These are phyloP conservation scores for Pteruthius melanotis DNA, from an alignment of 2,113 vertebrate genomes.

Conservation along the genomic window DNA sequence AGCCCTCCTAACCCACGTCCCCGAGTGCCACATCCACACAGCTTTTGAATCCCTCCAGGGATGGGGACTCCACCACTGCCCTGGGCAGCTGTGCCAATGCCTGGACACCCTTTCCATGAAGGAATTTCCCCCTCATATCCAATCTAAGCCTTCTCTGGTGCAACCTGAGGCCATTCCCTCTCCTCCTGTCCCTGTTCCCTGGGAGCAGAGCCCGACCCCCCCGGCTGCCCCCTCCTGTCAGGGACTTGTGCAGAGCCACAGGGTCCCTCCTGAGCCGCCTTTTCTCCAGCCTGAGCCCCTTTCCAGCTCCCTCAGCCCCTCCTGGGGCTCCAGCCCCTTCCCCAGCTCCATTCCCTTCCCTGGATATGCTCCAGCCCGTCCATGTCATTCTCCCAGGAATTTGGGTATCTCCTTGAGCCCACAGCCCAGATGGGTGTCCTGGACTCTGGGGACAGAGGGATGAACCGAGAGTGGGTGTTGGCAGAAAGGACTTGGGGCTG, in stretches of 20 bases:
- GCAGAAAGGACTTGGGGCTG: background rate
- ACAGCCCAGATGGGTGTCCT: background rate
- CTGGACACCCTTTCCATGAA: background rate
- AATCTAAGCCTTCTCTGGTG: background rate
- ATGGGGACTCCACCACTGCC: background rate
- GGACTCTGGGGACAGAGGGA: background rate
- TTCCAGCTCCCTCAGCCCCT: background rate
- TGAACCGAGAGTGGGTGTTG: background rate
- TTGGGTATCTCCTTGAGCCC: background rate
- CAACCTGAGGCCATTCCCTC: accelerated
- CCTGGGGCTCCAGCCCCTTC: background rate
- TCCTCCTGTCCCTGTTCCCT: background rate
- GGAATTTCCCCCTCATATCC: background rate
- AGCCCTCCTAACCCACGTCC: background rate
- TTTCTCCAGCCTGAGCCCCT: background rate
- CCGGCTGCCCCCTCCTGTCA: background rate
- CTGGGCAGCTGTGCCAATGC: background rate
- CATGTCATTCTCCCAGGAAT: background rate
- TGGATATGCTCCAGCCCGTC: accelerated
- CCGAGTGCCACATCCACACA: background rate
- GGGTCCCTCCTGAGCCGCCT: background rate
- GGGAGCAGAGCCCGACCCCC: background rate
- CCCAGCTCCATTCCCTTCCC: accelerated
- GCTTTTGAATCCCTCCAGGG: background rate
- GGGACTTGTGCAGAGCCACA: background rate